Base-by-base conservation (phyloP, 2,888 invertebrate species). In the Microctonus hyperodae region DNA sequence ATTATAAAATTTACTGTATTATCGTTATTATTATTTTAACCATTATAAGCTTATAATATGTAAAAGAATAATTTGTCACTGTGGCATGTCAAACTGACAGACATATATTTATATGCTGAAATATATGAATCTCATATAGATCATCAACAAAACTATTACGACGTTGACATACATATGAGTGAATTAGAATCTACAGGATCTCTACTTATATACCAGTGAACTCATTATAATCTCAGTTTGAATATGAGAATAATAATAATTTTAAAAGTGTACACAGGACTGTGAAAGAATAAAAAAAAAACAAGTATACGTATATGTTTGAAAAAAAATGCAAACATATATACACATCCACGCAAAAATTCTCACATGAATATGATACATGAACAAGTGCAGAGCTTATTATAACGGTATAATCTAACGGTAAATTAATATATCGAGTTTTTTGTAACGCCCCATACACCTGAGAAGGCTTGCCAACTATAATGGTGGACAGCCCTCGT, bases 341-440 rank as follows among this genome's bases (percentile, higher is more conserved):
- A 0, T 33, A 7, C 28, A 0, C 5, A 53, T 16, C 16, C 20
- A 7, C 11, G 20, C 31, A 56, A 22, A 50, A 58, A 20, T 55
- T 28, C n/a, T 22, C 23, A 53, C 65, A 68, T 11, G 64, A n/a
- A n/a, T n/a, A n/a, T n/a, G n/a, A n/a, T n/a, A n/a, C 65, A 63
- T 69, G 60, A 28, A 7, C 63, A 60, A 63, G 59, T 70, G 64
- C n/a, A n/a, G n/a, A 55, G 64, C 67, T 56, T 66, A 69, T 44
- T 57, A 57, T 61, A 63, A 67, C 67, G 67, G 67, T 67, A n/a
- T 63, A 31, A 66, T 69, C 72, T 71, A 73, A 73, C 73, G 70
- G 72, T 72, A 70, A 69, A 72, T 73, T 69, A 72, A 72, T 73
- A 70, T 70, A 70, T 66, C 67, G 69, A 65, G 70, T 73, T 73